Evolutionary conservation across 2,113 vertebrate species (phyloP).

Genomic region (Microtus montanus): DNA sequence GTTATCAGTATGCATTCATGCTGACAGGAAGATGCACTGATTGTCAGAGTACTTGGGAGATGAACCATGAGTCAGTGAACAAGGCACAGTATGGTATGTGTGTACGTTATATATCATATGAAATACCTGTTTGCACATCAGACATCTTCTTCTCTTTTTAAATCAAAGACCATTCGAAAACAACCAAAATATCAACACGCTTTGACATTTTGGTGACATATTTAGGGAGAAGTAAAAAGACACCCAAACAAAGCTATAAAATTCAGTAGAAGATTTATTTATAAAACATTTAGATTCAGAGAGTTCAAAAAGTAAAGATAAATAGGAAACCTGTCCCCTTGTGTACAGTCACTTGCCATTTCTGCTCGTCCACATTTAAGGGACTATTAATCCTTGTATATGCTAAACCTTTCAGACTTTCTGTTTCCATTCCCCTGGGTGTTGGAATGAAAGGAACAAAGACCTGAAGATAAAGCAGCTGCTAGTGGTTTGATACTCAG

Average conservation of each 20-base stretch:
- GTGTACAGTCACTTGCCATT: slow-evolving; percentile 38
- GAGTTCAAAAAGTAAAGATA: slow-evolving; percentile 43
- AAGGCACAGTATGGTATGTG: background rate
- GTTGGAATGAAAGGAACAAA: slow-evolving; percentile 36
- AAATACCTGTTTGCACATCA: slow-evolving; percentile 20
- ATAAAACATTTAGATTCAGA: slow-evolving; percentile 53
- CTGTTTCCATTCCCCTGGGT: background rate
- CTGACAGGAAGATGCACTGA: background rate
- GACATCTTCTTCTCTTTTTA: background rate
- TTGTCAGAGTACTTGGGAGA: background rate
- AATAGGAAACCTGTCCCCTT: slow-evolving; percentile 53
- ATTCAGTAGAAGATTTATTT: slow-evolving; percentile 63
- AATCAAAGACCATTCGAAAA: slow-evolving; percentile 50
- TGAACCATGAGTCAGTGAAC: background rate
- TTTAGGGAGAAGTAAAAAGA: slow-evolving; percentile 57
- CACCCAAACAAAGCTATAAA: slow-evolving; percentile 74
- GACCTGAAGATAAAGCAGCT: background rate
- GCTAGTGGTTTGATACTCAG: background rate
- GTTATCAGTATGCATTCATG: background rate
- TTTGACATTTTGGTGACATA: slow-evolving; percentile 77
- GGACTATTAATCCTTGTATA: background rate
- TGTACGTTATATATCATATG: background rate
- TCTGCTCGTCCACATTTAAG: slow-evolving; percentile 45
- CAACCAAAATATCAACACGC: slow-evolving; percentile 68
- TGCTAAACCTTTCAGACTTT: slow-evolving; percentile 43